A percentile compares a stretch with the other conserved stretches of the same genome.
phyloP scores from a whole-genome alignment of 1,140 invertebrate genomes.

The Zaprionus davidi region DNA sequence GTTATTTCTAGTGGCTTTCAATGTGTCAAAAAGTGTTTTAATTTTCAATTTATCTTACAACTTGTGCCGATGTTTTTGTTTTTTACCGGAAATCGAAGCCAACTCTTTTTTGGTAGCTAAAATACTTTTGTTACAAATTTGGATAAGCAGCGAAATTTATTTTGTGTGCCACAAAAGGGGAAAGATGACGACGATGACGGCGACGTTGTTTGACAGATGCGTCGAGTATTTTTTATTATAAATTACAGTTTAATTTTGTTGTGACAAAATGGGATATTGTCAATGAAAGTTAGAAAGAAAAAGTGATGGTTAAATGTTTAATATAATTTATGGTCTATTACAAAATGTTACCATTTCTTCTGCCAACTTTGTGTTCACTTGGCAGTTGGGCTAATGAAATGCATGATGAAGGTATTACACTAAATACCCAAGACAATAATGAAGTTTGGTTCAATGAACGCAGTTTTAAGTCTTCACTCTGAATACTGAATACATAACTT shows the following conservation, averaged over 20 bases:
- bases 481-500: constrained; percentile 10
- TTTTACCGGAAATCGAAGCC: constrained; percentile 42
- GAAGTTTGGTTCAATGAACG: constrained; percentile 26
- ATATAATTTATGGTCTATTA: constrained; percentile 2
- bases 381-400: neutral
- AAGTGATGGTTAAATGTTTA: neutral
- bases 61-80: constrained; percentile 11
- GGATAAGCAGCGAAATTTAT: constrained; percentile 68
- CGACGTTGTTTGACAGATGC: constrained; percentile 55
- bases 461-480: neutral
- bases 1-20: constrained; percentile 4
- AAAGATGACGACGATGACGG: constrained; percentile 4
- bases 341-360: constrained; percentile 7
- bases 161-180: constrained; percentile 36
- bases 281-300: neutral
- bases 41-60: constrained; percentile 41
- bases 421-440: neutral
- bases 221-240: constrained; percentile 29
- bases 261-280: constrained; percentile 4
- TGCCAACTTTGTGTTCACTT: neutral
- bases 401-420: neutral
- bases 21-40: constrained; percentile 14
- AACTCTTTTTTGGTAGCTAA: constrained; percentile 34
- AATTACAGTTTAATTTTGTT: constrained; percentile 20
- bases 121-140: constrained; percentile 68